Percentiles rank a stretch among this genome's conserved stretches.
Evolutionary conservation across 2,113 vertebrate genomes (phyloP).

Genomic region (Zosterops japonicus): DNA sequence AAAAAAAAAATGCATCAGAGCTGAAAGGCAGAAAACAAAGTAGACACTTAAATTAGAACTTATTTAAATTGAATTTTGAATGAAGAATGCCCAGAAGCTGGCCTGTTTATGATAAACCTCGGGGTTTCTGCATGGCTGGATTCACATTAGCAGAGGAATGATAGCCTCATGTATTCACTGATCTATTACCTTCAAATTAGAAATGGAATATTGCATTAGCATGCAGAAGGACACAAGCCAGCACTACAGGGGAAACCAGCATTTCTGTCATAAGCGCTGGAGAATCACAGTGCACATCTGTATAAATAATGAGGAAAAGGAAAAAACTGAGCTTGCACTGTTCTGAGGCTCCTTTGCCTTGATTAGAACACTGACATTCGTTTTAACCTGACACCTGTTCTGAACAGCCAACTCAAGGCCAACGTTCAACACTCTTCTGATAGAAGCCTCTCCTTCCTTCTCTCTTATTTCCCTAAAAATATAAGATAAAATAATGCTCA

Average conservation of each 20-base stretch:
- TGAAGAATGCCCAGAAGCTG: slow-evolving; percentile 52
- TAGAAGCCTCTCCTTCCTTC: neutral
- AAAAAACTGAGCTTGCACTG: slow-evolving; percentile 2
- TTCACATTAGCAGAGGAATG: slow-evolving; percentile 51
- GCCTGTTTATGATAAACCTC: slow-evolving; percentile 52
- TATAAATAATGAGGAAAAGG: slow-evolving; percentile 29
- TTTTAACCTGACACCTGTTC: slow-evolving; percentile 4
- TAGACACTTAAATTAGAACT: slow-evolving; percentile 55
- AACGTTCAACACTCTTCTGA: neutral
- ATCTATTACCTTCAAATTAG: slow-evolving; percentile 62
- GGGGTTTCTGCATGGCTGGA: slow-evolving; percentile 42
- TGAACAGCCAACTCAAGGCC: slow-evolving; percentile 21
- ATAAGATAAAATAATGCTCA: neutral
- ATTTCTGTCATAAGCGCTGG: neutral
- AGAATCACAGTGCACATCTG: neutral
- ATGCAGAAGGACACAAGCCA: slow-evolving; percentile 41
- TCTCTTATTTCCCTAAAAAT: neutral
- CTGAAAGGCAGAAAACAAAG: slow-evolving; percentile 59
- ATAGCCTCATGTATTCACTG: slow-evolving; percentile 15
- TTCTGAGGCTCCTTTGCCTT: slow-evolving; percentile 17
- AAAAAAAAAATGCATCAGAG: slow-evolving; percentile 8
- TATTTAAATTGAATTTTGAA: slow-evolving; percentile 67
- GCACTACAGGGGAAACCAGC: neutral
- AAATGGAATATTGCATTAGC: slow-evolving; percentile 66
- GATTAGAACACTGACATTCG: slow-evolving; percentile 40